Percentiles rank a stretch among this genome's conserved stretches.
Conservation (phyloP, 2,888 invertebrate genomes). For the Agrotis segetum region DNA sequence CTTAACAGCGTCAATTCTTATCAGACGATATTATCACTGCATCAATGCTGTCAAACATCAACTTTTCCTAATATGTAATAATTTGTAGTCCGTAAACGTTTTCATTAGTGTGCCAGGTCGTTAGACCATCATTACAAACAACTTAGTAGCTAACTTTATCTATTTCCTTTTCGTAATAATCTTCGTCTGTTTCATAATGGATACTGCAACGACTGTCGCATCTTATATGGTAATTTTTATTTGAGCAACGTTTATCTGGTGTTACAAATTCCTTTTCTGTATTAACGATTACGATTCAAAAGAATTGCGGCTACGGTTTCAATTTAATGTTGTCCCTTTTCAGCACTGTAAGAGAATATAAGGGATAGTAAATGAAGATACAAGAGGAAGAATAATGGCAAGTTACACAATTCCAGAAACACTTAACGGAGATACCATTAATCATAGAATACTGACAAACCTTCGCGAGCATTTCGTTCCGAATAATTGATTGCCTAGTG, state of each 20-base stretch:
- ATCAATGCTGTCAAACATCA: neutral
- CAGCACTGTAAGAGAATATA: neutral
- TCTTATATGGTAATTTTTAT: conserved; percentile 30
- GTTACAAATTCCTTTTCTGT: neutral
- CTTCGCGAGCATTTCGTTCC: conserved; percentile 64
- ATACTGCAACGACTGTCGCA: conserved; percentile 2
- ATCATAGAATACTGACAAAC: conserved; percentile 48
- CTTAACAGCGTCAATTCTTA: neutral
- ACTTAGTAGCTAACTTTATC: conserved; percentile 48
- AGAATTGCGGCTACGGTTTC: no score
- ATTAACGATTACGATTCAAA: neutral
- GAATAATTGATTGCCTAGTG: conserved; percentile 71
- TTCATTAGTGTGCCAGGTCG: conserved; percentile 45
- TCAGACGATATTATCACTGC: neutral
- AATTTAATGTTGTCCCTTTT: neutral
- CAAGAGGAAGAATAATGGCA: neutral
- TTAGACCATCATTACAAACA: conserved; percentile 49
- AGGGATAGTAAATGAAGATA: neutral
- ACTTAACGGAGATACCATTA: conserved; percentile 43
- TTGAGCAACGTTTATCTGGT: neutral
- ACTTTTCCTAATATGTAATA: neutral
- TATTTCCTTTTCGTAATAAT: conserved; percentile 40
- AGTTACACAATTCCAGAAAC: conserved; percentile 41
- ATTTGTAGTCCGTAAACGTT: conserved; percentile 23
- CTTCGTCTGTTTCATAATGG: conserved; percentile 28